phyloP scores from a whole-genome alignment of 2,888 invertebrate species.

The Panzeria rudis region DNA sequence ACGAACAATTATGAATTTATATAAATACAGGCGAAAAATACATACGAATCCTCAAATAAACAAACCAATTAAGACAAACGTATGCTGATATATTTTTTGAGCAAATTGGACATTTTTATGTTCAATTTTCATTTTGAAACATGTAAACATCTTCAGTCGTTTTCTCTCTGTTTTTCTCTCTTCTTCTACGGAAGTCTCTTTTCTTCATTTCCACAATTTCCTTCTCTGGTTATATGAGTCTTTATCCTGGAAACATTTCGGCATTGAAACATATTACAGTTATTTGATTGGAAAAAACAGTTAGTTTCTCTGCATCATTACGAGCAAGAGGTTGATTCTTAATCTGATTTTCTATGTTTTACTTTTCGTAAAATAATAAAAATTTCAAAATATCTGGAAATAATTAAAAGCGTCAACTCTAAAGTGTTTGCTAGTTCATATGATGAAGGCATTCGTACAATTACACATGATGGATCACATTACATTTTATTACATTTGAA shows the following conservation, averaged over 20 bases:
- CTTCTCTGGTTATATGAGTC: background rate
- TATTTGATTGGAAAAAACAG: constrained; percentile 7
- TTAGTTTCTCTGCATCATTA: constrained; percentile 46
- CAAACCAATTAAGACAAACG: constrained; percentile 35
- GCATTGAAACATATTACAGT: constrained; percentile 51
- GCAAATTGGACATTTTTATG: background rate
- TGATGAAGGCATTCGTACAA: background rate
- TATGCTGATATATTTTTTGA: constrained; percentile 30
- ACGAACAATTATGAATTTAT: constrained; percentile 3
- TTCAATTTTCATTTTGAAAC: constrained; percentile 11
- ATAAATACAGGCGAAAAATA: background rate
- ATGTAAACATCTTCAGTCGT: background rate
- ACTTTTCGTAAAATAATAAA: background rate
- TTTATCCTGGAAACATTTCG: constrained; percentile 32
- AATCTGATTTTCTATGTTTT: background rate
- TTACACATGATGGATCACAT: constrained; percentile 24
- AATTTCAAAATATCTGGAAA: background rate
- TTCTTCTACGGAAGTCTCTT: background rate
- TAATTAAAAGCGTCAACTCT: background rate
- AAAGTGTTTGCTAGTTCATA: background rate
- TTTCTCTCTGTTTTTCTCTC: background rate
- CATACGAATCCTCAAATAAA: constrained; percentile 19
- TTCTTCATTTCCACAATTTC: constrained; percentile 6
- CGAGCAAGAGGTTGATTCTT: constrained; percentile 34
- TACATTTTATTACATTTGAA: constrained; percentile 17